Evolutionary conservation across 2,888 invertebrate species (phyloP), one percentile per base, ranked within the genome.

Genomic region (Rhogogaster chlorosoma): DNA sequence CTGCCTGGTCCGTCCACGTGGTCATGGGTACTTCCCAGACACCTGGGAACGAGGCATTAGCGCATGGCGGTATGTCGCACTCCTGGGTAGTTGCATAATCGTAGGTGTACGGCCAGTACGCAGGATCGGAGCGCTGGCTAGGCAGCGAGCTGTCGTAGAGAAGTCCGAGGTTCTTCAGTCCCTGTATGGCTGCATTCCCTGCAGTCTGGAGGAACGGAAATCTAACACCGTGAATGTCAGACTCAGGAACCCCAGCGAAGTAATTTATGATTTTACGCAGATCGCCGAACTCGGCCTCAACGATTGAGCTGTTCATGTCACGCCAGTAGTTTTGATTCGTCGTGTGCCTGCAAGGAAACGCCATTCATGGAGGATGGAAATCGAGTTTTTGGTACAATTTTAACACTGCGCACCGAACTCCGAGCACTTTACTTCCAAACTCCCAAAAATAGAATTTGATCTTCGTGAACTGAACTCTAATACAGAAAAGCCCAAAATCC

Each of bases 31-130:
- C 89, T 0, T 96, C 95, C 97, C 96, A 97, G 64, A 95, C 91
- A 0, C 95, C 95, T 12, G 95, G 95, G 88, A 95, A 94, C 0
- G 95, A 93, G 0, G 95, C 94, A 1, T 92, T 93, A 0, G 96
- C 96, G 89, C 96, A 96, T 0, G 94, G 94, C 0, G 93, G 94
- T 18, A 95, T 93, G 9, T 92, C 89, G 85, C 96, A 96, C 85
- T 95, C 95, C 90, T 96, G 95, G 22, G 87, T 94, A 0, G 95
- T 94, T 0, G 91, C 90, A 87, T 95, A 96, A 89, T 97, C 95
- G 84, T 96, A 61, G 91, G 96, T 96, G 91, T 96, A 97, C 0
- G 97, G 97, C 95, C 96, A 97, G 0, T 96, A 90, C 26, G 94
- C 95, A 42, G 94, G 94, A 84, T 93, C 87, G 12, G 91, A 94